Base-by-base conservation (phyloP, 2,113 vertebrate species). In the Saguinus midas region DNA sequence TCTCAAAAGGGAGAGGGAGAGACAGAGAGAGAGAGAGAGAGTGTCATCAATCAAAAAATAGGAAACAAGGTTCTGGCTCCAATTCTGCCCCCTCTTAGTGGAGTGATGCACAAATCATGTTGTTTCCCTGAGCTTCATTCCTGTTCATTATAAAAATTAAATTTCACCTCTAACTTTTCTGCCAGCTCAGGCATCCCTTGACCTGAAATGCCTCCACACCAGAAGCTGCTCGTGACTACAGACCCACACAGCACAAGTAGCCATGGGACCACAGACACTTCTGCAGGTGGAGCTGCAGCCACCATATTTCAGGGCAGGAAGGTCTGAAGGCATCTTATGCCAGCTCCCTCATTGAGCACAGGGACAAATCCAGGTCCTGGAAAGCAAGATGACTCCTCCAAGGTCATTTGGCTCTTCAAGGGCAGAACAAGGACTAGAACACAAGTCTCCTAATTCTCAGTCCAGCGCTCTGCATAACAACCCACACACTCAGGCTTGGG, bases 141-240 rank as follows among this genome's bases (percentile, higher is more conserved):
- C 58, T 95, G 35, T 87, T 95, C 73, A 90, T 94, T 89, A 93
- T 64, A 94, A 94, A 96, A 89, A 40, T 40, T 78, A 80, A 25
- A 58, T 96, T 96, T 50, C 16, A 90, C 18, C 10, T 90, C 45
- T 50, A 87, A 75, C 4, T 72, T 72, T 91, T 75, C 55, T 92
- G 73, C 40, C 45, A 93, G 52, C 13, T 92, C 48, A 61, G 73
- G 58, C 2, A 16, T 87, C 78, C 14, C 32, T 97, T 96, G 55
- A 94, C 52, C 91, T 85, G 81, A 96, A 94, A 82, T 86, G 70
- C 68, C 86, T 89, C 32, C 21, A 80, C 78, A 89, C 18, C 40
- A 83, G 52, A 93, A 89, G n/a, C 35, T 75, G 5, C 13, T 85
- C 80, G 83, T 7, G 81, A 75, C 29, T 66, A 95, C 5, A 11